Conservation (phyloP, 1,140 invertebrate species). For the Dysdera silvatica region DNA sequence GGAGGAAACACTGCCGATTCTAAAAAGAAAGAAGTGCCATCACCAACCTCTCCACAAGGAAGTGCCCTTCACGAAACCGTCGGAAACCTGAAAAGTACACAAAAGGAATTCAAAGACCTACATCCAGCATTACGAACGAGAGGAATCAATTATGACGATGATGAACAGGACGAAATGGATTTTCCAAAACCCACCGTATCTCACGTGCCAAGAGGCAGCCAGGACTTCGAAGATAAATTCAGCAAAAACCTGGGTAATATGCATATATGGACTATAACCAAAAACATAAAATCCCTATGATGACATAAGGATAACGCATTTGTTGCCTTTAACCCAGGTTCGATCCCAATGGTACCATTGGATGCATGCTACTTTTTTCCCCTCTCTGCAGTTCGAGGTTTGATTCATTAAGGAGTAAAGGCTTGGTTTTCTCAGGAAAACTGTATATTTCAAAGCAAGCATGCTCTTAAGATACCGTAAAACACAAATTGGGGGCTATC, state of each 20-base stretch:
- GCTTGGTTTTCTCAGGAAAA: too few species aligned
- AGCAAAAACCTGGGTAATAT: conserved; percentile 23
- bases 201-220: neutral
- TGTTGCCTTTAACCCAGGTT: too few species aligned
- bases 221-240: conserved; percentile 26
- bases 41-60: neutral
- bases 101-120: neutral
- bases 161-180: neutral
- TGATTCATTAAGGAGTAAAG: too few species aligned
- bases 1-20: conserved; percentile 1
- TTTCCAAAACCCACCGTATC: neutral
- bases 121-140: conserved; percentile 13
- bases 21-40: neutral
- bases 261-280: neutral
- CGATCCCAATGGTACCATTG: too few species aligned
- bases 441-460: too few species aligned
- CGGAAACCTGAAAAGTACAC: neutral
- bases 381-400: too few species aligned
- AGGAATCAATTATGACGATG: conserved; percentile 10
- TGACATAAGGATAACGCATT: too few species aligned
- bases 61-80: neutral
- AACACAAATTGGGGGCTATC: too few species aligned
- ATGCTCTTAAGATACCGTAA: too few species aligned
- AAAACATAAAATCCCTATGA: neutral
- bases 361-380: too few species aligned